Conservation (phyloP, 2,888 invertebrate genomes). For the Ditula angustiorana region DNA sequence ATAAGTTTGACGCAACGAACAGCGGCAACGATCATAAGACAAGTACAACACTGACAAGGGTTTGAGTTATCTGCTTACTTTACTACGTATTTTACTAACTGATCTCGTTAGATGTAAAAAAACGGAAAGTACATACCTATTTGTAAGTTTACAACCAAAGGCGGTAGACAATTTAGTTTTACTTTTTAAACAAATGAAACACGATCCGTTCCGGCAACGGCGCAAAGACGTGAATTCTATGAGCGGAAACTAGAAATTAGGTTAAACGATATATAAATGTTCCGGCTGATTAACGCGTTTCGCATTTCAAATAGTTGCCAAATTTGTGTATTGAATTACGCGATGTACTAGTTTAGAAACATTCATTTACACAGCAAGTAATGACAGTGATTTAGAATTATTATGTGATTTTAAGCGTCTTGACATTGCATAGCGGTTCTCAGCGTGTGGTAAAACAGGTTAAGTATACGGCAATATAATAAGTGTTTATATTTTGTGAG, state of each 20-base stretch:
- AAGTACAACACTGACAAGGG: too few species aligned
- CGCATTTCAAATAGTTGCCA: conserved; percentile 34
- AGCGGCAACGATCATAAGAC: too few species aligned
- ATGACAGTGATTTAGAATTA: background rate
- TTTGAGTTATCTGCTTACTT: too few species aligned
- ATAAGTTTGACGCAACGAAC: too few species aligned
- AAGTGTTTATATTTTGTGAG: conserved; percentile 7
- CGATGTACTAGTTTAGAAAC: background rate
- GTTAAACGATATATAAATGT: conserved; percentile 29
- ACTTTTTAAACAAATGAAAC: conserved; percentile 17
- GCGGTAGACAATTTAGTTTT: background rate
- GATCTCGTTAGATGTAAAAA: background rate
- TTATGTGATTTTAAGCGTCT: background rate
- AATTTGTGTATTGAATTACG: conserved; percentile 24
- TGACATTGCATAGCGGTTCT: background rate
- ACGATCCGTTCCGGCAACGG: conserved; percentile 20
- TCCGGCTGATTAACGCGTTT: conserved; percentile 26
- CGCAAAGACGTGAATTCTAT: conserved; percentile 7
- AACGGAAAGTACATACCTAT: too few species aligned
- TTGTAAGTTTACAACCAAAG: background rate
- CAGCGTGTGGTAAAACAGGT: conserved; percentile 2
- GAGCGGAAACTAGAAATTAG: conserved; percentile 27
- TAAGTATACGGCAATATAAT: conserved; percentile 8
- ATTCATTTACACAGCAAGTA: background rate
- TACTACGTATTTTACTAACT: too few species aligned